Evolutionary conservation across 2,888 invertebrate species (phyloP).

Genomic region (Monoplex corrugatus): DNA sequence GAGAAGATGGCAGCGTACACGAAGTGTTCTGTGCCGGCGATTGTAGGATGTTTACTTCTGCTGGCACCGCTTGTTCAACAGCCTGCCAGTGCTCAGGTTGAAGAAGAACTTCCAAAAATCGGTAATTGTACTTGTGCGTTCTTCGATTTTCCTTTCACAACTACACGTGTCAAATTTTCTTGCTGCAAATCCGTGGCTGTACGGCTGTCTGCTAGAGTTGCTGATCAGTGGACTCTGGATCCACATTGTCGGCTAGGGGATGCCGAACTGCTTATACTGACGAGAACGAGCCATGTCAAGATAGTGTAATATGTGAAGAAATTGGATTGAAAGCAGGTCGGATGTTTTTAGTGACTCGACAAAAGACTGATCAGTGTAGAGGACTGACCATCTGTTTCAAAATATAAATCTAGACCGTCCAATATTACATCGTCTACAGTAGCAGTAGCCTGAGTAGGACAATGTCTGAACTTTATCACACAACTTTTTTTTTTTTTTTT

Average conservation of each 20-base stretch:
- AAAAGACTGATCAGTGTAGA: no score
- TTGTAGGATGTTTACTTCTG: slow-evolving; percentile 11
- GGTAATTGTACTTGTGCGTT: slow-evolving; percentile 31
- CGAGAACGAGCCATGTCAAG: no score
- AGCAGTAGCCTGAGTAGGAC: no score
- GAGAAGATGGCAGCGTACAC: not conserved
- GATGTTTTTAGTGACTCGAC: no score
- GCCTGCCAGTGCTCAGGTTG: slow-evolving; percentile 3
- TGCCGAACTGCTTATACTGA: not conserved
- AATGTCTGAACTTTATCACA: no score
- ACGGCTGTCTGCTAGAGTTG: no score
- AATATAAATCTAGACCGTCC: no score
- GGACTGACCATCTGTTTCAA: no score
- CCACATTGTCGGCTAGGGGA: not conserved
- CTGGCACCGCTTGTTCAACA: not conserved
- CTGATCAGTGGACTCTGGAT: not conserved
- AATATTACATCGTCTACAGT: no score
- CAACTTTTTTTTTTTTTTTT: no score
- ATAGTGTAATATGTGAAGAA: no score
- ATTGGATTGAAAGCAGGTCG: no score
- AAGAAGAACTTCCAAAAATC: slow-evolving; percentile 45
- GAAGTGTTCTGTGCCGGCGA: not conserved
- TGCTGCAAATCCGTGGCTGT: not conserved
- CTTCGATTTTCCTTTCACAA: not conserved
- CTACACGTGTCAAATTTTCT: not conserved